Base-by-base conservation (phyloP, 2,888 invertebrate genomes). In the Tortricodes alternella region DNA sequence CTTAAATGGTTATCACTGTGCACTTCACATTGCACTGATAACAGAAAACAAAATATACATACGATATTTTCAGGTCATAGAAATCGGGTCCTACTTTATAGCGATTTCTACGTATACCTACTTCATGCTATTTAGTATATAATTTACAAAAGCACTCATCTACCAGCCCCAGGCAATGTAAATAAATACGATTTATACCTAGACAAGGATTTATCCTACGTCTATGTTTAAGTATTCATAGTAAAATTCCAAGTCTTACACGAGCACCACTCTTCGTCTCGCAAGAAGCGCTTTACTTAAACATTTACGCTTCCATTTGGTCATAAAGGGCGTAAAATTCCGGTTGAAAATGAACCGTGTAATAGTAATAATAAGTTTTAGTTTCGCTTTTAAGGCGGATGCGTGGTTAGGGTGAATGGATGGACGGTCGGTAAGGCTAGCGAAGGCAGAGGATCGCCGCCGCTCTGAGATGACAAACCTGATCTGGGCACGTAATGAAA, bases 401-500 rank as follows among this genome's bases (percentile, higher is more conserved):
- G 15, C 51, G 46, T 58, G 60, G 48, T 61, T 59, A 43, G 51
- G 37, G 41, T 38, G 27, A 59, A 49, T 61, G 46, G 11, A 7
- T 27, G 24, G 38, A 48, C 23, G 53, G 49, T 68, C 66, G 71
- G 66, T 78, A 79, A 80, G 79, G 75, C 75, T 70, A 78, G 71
- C 67, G 65, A 70, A 68, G 71, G 63, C 64, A 69, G 67, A 64
- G 70, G 75, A 81, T 81, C 74, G 78, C 71, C 72, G 75, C 68
- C 75, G 74, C 71, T 78, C 70, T 70, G 71, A 76, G 76, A 79
- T 89, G 87, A 91, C 86, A 83, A 86, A 87, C 84, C 87, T 92
- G 92, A 93, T 93, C 93, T 91, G 86, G 85, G 92, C 93, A 93
- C 93, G 92, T 93, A 92, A 92, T 93, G 93, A 93, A 93, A 93